A percentile compares a stretch with the other conserved stretches of the same genome.
Evolutionary conservation across 2,888 invertebrate genomes (phyloP).

Genomic region (Drosophila leonis): DNA sequence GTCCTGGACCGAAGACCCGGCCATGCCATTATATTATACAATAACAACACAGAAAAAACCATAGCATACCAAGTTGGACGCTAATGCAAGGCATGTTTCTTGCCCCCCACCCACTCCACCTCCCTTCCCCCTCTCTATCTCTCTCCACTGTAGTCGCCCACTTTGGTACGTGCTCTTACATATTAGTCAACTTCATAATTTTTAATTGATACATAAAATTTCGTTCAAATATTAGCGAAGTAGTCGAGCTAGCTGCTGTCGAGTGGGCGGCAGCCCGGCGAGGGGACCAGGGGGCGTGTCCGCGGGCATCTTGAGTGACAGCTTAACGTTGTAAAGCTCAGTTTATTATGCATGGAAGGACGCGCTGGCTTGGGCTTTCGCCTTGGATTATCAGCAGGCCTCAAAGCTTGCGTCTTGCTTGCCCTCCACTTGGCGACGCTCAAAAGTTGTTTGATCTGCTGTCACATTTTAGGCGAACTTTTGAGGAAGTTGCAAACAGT

Average conservation of each 20-base stretch:
- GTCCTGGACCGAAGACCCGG: conserved; percentile 18
- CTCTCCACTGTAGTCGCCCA: not conserved
- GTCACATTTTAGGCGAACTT: conserved; percentile 34
- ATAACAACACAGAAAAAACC: conserved; percentile 66
- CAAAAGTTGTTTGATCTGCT: conserved; percentile 57
- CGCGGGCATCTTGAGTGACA: conserved; percentile 71
- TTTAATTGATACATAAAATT: conserved; percentile 86
- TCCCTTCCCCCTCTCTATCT: too few species aligned
- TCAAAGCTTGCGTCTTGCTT: conserved; percentile 20
- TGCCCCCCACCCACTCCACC: not conserved
- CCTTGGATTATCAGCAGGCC: conserved; percentile 54
- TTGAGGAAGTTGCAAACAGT: conserved; percentile 36
- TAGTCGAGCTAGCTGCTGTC: conserved; percentile 23
- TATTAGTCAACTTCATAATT: conserved; percentile 85
- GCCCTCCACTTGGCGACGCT: conserved; percentile 5
- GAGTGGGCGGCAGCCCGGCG: not conserved
- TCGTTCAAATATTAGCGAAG: conserved; percentile 76
- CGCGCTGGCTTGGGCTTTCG: conserved; percentile 31
- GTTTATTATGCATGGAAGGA: conserved; percentile 74
- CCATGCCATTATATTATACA: conserved; percentile 74
- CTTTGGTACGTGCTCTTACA: conserved; percentile 83
- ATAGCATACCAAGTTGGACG: conserved; percentile 71
- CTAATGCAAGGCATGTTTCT: conserved; percentile 57
- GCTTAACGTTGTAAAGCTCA: conserved; percentile 76
- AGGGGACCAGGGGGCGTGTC: not conserved